Base-by-base conservation (phyloP, 2,888 invertebrate species). In the Tortricodes alternella region DNA sequence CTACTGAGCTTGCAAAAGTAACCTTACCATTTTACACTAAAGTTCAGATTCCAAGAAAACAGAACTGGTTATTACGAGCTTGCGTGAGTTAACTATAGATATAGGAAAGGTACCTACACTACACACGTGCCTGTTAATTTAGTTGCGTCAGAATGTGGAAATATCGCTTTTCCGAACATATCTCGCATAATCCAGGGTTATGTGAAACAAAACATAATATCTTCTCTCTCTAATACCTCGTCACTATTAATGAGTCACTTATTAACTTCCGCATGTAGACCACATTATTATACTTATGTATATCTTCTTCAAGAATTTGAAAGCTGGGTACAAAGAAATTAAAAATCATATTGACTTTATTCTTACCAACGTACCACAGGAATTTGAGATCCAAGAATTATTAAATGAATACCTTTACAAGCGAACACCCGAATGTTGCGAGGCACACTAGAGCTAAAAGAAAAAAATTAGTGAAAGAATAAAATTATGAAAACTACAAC, bases 91-190 rank as follows among this genome's bases (percentile, higher is more conserved):
- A n/a, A 2, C 34, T 7, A 15, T n/a, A n/a, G n/a, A n/a, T n/a
- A n/a, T n/a, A n/a, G n/a, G 5, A 7, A 13, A 11, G 23, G 9
- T 43, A 51, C 18, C 34, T 34, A 43, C 41, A 34, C 34, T 3
- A 23, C n/a, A n/a, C n/a, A n/a, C n/a, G n/a, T n/a, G 24, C 7
- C 37, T 5, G 29, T 46, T 34, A 53, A 46, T 46, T 53, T 38
- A 51, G 34, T 35, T 38, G 11, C 11, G 29, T n/a, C 6, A n/a
- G 34, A 18, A 37, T 3, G 6, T 39, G 13, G 15, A 44, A 52
- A 46, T 48, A 38, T 37, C 16, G 38, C 27, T 11, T 46, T 37
- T 46, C 16, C 38, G 21, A 29, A 23, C n/a, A 23, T 38, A 29
- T 35, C 18, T 35, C 38, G 6, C 16, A 24, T 23, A 41, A 11